Conservation (phyloP, 2,888 invertebrate genomes). For the Orchestes rusci region DNA sequence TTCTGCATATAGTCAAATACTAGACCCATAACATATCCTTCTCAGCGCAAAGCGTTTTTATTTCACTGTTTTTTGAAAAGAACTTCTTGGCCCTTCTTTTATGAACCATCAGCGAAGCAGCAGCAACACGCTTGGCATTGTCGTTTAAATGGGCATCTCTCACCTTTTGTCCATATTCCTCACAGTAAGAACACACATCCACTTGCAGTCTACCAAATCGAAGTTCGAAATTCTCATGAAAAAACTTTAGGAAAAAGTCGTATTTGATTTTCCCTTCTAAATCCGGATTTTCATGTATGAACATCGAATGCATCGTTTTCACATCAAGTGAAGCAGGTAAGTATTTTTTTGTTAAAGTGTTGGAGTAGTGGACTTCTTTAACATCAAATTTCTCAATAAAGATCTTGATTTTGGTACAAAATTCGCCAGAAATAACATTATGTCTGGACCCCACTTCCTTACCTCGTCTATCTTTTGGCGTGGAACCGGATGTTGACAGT, state of each 20-base stretch:
- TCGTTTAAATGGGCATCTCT: slow-evolving; percentile 9
- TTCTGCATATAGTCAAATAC: slow-evolving; percentile 2
- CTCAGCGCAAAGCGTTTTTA: slow-evolving; percentile 14
- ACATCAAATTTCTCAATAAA: too few relatives aligned
- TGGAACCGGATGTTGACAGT: not conserved
- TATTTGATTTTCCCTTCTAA: slow-evolving; percentile 1
- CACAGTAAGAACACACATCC: slow-evolving; percentile 6
- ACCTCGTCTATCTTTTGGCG: slow-evolving; percentile 1
- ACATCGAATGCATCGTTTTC: too few relatives aligned
- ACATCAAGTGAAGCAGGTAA: too few relatives aligned
- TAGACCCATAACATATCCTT: not conserved
- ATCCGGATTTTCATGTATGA: too few relatives aligned
- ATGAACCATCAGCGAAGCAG: slow-evolving; percentile 15
- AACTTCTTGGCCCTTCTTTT: slow-evolving; percentile 17
- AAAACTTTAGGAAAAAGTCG: slow-evolving; percentile 4
- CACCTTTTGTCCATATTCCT: slow-evolving; percentile 9
- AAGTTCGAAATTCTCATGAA: slow-evolving; percentile 3
- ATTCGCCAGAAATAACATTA: slow-evolving; percentile 1
- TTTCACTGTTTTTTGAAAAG: slow-evolving; percentile 10
- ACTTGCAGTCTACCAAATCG: slow-evolving; percentile 9
- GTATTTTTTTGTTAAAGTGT: too few relatives aligned
- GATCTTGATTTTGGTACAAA: too few relatives aligned
- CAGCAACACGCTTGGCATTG: slow-evolving; percentile 9
- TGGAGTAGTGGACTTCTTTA: too few relatives aligned
- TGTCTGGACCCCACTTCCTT: slow-evolving; percentile 1